A percentile compares a stretch with the other conserved stretches of the same genome.
Evolutionary conservation across 2,113 vertebrate species (phyloP).

Genomic region (Vulpes ferrilata): DNA sequence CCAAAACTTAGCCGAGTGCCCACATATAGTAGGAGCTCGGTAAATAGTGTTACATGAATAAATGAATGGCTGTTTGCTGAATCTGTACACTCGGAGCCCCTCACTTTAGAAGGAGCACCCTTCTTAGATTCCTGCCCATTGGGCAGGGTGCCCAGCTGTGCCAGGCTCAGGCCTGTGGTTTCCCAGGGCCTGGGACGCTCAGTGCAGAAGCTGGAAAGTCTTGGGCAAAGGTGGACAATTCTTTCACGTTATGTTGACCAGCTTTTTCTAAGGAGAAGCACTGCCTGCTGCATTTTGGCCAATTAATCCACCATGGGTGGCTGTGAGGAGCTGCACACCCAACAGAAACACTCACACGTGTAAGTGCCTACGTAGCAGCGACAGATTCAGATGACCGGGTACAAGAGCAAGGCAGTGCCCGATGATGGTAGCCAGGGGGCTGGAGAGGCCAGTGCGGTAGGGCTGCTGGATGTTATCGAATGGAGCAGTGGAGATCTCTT

Average conservation of each 20-base stretch:
- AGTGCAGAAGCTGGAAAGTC: neutral
- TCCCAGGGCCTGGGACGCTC: neutral
- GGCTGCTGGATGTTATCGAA: neutral
- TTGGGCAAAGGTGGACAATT: neutral
- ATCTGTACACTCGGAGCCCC: neutral
- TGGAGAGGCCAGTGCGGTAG: neutral
- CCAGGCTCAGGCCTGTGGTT: neutral
- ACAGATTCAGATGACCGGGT: neutral
- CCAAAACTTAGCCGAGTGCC: neutral
- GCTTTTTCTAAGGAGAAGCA: neutral
- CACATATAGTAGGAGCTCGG: neutral
- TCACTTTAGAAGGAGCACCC: neutral
- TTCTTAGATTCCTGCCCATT: rapidly evolving
- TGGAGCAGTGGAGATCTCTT: neutral
- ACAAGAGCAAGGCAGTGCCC: neutral
- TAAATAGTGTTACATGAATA: too few relatives aligned
- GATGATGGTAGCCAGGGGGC: rapidly evolving
- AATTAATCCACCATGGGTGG: too few relatives aligned
- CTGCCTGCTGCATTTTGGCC: neutral
- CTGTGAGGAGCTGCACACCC: neutral
- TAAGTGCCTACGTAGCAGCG: rapidly evolving
- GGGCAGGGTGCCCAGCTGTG: neutral
- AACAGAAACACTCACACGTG: neutral
- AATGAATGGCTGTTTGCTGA: neutral
- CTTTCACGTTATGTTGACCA: neutral